These are phyloP conservation scores for Falco biarmicus DNA, from an alignment of 2,797 vertebrate genomes.

Conservation along the genomic window DNA sequence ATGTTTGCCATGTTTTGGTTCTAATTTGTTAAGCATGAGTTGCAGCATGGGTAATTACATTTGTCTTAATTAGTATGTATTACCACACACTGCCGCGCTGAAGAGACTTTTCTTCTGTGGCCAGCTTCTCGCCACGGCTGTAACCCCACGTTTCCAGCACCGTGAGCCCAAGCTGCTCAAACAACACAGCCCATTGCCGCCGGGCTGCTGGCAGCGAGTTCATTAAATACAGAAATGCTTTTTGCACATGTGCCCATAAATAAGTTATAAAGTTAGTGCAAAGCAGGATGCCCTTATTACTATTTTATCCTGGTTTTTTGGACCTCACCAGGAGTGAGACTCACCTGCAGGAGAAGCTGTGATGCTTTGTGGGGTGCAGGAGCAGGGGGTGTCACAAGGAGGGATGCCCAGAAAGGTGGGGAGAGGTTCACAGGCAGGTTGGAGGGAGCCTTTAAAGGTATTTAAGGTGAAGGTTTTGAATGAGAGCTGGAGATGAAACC, in stretches of 20 bases:
- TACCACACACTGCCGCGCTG: conserved; percentile 1
- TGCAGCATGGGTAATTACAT: conserved; percentile 66
- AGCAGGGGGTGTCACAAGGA: not conserved
- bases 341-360: not conserved
- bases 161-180: conserved; percentile 18
- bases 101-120: not conserved
- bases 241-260: not conserved
- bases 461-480: not conserved
- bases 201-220: not conserved
- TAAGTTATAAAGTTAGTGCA: not conserved
- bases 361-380: not conserved
- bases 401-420: not conserved
- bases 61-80: conserved; percentile 71
- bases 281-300: not conserved
- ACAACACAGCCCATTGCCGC: not conserved
- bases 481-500: not conserved
- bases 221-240: not conserved
- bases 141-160: conserved; percentile 3
- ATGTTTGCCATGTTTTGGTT: conserved; percentile 34
- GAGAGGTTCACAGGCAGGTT: not conserved
- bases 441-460: not conserved
- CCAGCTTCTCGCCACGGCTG: not conserved
- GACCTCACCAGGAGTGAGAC: not conserved
- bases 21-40: conserved; percentile 57
- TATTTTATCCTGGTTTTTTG: not conserved